Evolutionary conservation across 2,888 invertebrate genomes (phyloP), one percentile per base, ranked within the genome.

Genomic region (Cephus rjabovi): DNA sequence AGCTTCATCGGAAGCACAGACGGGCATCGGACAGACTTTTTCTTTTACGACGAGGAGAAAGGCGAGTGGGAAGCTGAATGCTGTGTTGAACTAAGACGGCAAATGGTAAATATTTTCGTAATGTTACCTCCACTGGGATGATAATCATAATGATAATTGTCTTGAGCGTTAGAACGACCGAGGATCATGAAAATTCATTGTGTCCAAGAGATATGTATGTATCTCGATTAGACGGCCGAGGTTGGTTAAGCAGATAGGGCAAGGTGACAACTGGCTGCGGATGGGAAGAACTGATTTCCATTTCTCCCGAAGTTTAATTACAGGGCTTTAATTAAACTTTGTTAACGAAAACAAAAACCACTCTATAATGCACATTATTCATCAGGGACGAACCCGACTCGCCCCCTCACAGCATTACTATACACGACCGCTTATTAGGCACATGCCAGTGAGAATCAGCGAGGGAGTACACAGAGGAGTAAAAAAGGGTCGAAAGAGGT

Each of bases 251-350:
- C 23, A 56, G 56, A 56, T 23, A 56, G 56, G 56, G 23, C 56
- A 56, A 23, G 56, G 56, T 6, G 15, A 56, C 56, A 56, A 56
- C 56, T 23, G 23, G 56, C 56, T 56, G 23, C 56, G 56, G 56
- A 6, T 9, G 30, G 40, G 75, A 79, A 79, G 80, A 78, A 82
- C 75, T 79, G 77, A 81, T 83, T 82, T 82, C 75, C 79, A 79
- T 83, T 83, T 78, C 75, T 76, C 78, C 77, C 74, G 71, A 82
- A 82, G 81, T 83, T 83, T 83, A 82, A 82, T 83, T 81, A 82
- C 78, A 34, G 56, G 77, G 77, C 78, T 79, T 82, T 83, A 82
- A 83, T 83, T 83, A 81, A 83, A 82, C 81, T 82, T 82, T 33
- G 74, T 70, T 34, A 78, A 80, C 77, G 78, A 82, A 79, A 80